A percentile compares a stretch with the other conserved stretches of the same genome.
These are phyloP conservation scores for Nemurella pictetii DNA, from an alignment of 2,888 invertebrate genomes.

Conservation along the genomic window DNA sequence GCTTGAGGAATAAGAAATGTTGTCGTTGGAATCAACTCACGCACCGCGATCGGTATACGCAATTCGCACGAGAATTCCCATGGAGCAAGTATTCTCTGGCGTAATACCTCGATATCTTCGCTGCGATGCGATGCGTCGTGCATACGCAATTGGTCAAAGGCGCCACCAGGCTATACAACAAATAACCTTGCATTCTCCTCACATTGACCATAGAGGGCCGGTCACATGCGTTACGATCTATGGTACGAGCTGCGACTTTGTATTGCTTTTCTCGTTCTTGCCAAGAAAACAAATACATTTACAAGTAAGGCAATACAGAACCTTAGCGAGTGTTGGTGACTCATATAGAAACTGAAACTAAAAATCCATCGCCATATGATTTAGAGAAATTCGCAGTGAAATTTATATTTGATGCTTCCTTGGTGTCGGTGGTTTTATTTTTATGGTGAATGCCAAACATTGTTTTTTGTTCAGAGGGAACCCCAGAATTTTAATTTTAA, in stretches of 20 bases:
- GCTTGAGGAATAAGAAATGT: neutral
- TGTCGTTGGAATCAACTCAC: neutral
- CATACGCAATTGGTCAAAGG: neutral
- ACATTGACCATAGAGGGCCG: slow-evolving; percentile 8
- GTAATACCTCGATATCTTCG: neutral
- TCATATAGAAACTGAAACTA: neutral
- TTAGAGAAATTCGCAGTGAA: neutral
- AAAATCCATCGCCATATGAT: neutral
- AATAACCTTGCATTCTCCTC: neutral
- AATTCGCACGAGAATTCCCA: neutral
- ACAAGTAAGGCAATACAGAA: neutral
- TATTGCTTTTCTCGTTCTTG: neutral
- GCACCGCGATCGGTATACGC: neutral
- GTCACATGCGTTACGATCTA: too few relatives aligned
- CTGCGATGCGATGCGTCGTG: neutral
- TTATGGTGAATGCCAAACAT: neutral
- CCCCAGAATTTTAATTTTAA: neutral
- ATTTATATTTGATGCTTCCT: neutral
- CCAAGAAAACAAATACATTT: neutral
- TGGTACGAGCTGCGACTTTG: too few relatives aligned
- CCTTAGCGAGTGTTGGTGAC: neutral
- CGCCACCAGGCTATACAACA: too few relatives aligned
- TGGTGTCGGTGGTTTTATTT: too few relatives aligned
- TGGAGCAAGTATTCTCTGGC: neutral
- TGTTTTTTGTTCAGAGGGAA: neutral